Evolutionary conservation across 2,888 invertebrate genomes (phyloP), one percentile per base, ranked within the genome.

Genomic region (Diarsia brunnea): DNA sequence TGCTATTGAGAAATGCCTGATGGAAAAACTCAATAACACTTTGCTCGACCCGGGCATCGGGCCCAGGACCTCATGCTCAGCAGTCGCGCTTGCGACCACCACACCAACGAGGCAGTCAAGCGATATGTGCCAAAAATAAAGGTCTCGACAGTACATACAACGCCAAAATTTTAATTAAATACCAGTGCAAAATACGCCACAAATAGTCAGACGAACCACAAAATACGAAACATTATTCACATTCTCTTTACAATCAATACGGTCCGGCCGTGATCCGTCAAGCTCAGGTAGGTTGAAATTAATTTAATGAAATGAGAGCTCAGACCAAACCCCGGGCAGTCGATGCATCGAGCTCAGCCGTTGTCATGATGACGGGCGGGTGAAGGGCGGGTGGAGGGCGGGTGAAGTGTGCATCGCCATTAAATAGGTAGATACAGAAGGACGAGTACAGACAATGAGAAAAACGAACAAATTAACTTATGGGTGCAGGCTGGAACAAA

Each of bases 321-420:
- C 61, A 73, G 19, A 31, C 19, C 38, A 61, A 53, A 53, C 14
- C 78, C 63, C 78, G 61, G 47, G 61, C 45, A 53, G 0, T 16
- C 58, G 79, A 73, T 78, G 67, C 81, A 49, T 63, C 14, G 68
- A 77, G 55, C 43, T 72, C 58, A 65, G 43, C 21, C 31, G 71
- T 79, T 61, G 73, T 19, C 60, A 79, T 78, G 65, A 73, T 0
- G 16, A 78, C 79, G 47, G 11, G 24, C 16, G 60, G 69, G 53
- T 16, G 51, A 53, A 11, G 73, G 51, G 16, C 64, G 51, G 61
- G 78, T 0, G 12, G 79, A 60, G 45, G 16, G 43, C 14, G 49
- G 66, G 45, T 14, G 49, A 67, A 12, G 65, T 31, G 11, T 71
- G 58, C 64, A 71, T 38, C 78, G 43, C 21, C 14, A 19, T 10